Percentiles rank a stretch among this genome's conserved stretches.
These are phyloP conservation scores for Athalia cordata DNA, from an alignment of 2,888 invertebrate species.

Conservation along the genomic window DNA sequence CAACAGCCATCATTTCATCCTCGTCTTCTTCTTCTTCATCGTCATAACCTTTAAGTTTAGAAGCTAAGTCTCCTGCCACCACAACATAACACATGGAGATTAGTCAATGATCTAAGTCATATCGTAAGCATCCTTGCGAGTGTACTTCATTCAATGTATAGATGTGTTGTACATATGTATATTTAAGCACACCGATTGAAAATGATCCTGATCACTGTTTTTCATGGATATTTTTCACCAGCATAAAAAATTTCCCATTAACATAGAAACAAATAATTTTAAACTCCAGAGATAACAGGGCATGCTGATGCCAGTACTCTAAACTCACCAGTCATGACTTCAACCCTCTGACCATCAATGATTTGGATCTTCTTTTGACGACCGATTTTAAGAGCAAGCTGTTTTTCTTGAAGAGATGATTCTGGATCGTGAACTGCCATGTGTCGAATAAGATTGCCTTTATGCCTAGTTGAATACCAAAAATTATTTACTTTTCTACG, in stretches of 20 bases:
- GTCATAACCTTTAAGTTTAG: constrained; percentile 72
- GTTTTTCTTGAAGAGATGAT: constrained; percentile 83
- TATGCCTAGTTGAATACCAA: constrained; percentile 78
- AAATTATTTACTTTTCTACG: constrained; percentile 23
- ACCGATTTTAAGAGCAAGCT: constrained; percentile 85
- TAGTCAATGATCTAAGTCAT: constrained; percentile 71
- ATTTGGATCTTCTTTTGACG: constrained; percentile 85
- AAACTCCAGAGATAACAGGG: neutral
- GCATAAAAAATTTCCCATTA: neutral
- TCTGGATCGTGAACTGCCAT: constrained; percentile 94
- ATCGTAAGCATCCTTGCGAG: constrained; percentile 64
- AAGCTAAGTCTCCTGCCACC: constrained; percentile 67
- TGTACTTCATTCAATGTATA: neutral
- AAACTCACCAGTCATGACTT: constrained; percentile 70
- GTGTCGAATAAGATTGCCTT: constrained; percentile 94
- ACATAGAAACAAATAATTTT: neutral
- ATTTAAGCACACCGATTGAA: too few relatives aligned
- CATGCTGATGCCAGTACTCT: too few relatives aligned
- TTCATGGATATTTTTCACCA: neutral
- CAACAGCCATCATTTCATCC: constrained; percentile 80
- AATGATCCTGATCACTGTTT: too few relatives aligned
- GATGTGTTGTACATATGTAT: neutral
- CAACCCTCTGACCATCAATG: constrained; percentile 75
- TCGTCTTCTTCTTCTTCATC: constrained; percentile 75
- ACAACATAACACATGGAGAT: constrained; percentile 61